Percentiles rank a stretch among this genome's conserved stretches.
These are phyloP conservation scores for Pantherophis vulpinus DNA, from an alignment of 2,797 vertebrate species.

Conservation along the genomic window DNA sequence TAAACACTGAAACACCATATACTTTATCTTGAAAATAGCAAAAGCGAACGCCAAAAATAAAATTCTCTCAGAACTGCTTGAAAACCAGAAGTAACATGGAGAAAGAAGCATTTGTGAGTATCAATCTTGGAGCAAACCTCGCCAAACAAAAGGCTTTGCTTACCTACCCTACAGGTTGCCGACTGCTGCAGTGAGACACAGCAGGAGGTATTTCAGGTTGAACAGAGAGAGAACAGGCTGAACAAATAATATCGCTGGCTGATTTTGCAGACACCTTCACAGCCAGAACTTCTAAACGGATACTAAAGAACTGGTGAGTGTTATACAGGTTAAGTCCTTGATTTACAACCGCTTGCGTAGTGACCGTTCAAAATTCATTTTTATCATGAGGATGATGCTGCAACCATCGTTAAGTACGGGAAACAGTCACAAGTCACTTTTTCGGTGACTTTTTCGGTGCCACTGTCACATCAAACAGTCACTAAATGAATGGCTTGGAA, in stretches of 20 bases:
- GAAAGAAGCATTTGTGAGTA: not conserved
- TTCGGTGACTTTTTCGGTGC: too few species aligned
- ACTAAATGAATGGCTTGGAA: too few species aligned
- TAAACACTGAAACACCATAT: not conserved
- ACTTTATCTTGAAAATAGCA: not conserved
- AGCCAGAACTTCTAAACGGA: not conserved
- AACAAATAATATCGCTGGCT: not conserved
- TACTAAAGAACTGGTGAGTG: not conserved
- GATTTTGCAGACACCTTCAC: too few species aligned
- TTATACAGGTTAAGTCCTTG: not conserved
- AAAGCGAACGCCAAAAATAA: not conserved
- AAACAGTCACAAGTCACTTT: not conserved
- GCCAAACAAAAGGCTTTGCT: accelerated
- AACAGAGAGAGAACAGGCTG: not conserved
- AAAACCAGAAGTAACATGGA: accelerated
- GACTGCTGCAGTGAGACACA: accelerated
- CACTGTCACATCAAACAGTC: too few species aligned
- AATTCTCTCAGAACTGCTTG: not conserved
- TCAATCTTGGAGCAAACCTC: not conserved
- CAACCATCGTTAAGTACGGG: accelerated
- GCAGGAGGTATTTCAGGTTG: not conserved
- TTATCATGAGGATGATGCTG: not conserved
- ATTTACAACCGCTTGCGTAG: not conserved
- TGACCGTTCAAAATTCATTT: not conserved
- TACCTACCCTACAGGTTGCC: not conserved